phyloP scores from a whole-genome alignment of 2,797 vertebrate genomes.

The Chelmon rostratus region DNA sequence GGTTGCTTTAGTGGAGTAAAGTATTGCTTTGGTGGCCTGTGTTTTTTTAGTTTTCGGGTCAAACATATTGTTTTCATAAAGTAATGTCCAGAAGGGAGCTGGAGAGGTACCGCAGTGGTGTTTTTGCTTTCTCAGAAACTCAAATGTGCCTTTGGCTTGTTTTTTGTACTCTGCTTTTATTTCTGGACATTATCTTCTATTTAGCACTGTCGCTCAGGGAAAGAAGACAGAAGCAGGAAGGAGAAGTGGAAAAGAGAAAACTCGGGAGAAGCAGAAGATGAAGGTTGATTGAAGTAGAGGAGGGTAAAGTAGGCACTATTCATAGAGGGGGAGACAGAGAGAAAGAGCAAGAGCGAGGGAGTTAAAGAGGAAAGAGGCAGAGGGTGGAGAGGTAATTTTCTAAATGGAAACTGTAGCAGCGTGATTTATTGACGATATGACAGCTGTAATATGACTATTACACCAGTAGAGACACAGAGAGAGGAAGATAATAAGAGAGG shows the following conservation, averaged over 20 bases:
- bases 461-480: constrained; percentile 72
- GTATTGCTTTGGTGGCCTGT: constrained; percentile 1
- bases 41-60: constrained; percentile 24
- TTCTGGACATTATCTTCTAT: constrained; percentile 26
- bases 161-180: constrained; percentile 6
- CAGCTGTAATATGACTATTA: constrained; percentile 84
- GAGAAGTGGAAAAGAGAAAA: constrained; percentile 22
- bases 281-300: constrained; percentile 66
- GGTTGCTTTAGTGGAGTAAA: neutral
- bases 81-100: constrained; percentile 12
- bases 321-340: constrained; percentile 55
- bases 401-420: constrained; percentile 80
- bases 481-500: constrained; percentile 25
- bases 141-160: constrained; percentile 15
- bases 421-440: constrained; percentile 83
- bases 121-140: constrained; percentile 27
- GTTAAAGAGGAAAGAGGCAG: constrained; percentile 69
- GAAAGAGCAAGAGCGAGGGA: constrained; percentile 48
- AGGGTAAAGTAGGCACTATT: constrained; percentile 60
- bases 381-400: constrained; percentile 82
- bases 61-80: constrained; percentile 39
- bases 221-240: neutral
- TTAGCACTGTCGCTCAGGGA: constrained; percentile 6
- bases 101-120: constrained; percentile 18
- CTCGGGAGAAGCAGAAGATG: constrained; percentile 25